Base-by-base conservation (phyloP, 37 sponge, comb jelly and placozoan genomes). In the Petrosia ficiformis region DNA sequence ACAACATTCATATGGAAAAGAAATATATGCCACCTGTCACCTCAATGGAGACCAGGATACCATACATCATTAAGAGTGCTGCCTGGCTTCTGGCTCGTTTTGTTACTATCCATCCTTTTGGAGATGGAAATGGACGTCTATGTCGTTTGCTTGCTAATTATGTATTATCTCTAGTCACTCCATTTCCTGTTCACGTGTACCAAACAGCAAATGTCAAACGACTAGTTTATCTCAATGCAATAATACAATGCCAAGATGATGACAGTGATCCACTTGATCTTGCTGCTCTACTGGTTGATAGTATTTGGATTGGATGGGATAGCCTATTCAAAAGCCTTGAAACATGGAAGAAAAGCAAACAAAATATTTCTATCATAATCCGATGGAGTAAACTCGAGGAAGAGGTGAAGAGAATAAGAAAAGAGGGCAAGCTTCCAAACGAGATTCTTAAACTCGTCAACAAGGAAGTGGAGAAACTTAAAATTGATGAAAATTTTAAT, bases 121-220 rank as follows among this genome's bases (percentile, higher is more conserved):
- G 39, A 60, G 83, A 88, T 77, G 89, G 89, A 34, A 88, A 88
- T 77, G 89, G 89, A 11, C 83, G 89, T 22, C 64, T 71, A 65
- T 75, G 87, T 74, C 61, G 81, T n/a, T 43, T 86, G 35, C 70
- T 86, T 28, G 87, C 87, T 33, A 80, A 70, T 59, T 70, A 80
- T 35, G 26, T 22, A 6, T 61, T 80, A 4, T 14, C 76, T 25
- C 42, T 70, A 59, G 74, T 80, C 65, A 80, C 71, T 28, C 87
- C 87, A 34, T 86, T 86, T 68, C 86, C 86, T 24, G 79, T 84
- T 33, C 22, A n/a, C 21, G 28, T 59, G 19, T 70, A 78, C 39
- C 72, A 65, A 14, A 56, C 42, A 5, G 26, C 11, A 24, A 29
- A 61, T 6, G 6, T 29, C 22, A 48, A 39, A 8, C n/a, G 66